These are phyloP conservation scores for Apotomis betuletana DNA, from an alignment of 2,888 invertebrate genomes.

Conservation along the genomic window DNA sequence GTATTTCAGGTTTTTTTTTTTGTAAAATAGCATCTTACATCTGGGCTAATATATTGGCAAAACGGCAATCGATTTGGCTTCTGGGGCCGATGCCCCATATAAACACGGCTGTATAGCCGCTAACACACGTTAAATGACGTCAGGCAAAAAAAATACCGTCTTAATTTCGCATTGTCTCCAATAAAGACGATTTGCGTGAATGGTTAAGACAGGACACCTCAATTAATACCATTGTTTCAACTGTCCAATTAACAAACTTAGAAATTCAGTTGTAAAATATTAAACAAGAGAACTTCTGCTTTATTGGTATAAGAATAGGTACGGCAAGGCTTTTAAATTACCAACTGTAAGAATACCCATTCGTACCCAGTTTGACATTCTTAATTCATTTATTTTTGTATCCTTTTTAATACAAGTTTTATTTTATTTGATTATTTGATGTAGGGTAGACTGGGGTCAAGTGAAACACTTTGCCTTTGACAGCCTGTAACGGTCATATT, in stretches of 20 bases:
- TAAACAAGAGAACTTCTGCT: constrained; percentile 42
- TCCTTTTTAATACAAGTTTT: background rate
- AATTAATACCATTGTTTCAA: constrained; percentile 67
- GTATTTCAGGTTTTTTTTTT: no score
- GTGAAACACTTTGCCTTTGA: no score
- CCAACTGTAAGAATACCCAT: background rate
- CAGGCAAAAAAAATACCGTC: constrained; percentile 49
- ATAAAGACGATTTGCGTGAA: constrained; percentile 57
- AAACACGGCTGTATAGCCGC: no score
- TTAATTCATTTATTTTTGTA: no score
- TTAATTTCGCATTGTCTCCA: constrained; percentile 64
- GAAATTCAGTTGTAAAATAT: background rate
- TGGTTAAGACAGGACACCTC: constrained; percentile 53
- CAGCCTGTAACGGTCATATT: no score
- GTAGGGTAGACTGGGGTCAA: no score
- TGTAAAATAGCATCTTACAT: no score
- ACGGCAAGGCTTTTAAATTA: background rate
- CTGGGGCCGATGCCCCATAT: no score
- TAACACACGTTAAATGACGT: constrained; percentile 53
- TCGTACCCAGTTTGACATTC: no score
- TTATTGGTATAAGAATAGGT: constrained; percentile 18
- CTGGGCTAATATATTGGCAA: no score
- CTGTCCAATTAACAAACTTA: constrained; percentile 45
- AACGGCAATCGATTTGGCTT: no score
- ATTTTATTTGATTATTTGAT: no score